Conservation (phyloP, 2,888 invertebrate species). For the Eupeodes latifasciatus region DNA sequence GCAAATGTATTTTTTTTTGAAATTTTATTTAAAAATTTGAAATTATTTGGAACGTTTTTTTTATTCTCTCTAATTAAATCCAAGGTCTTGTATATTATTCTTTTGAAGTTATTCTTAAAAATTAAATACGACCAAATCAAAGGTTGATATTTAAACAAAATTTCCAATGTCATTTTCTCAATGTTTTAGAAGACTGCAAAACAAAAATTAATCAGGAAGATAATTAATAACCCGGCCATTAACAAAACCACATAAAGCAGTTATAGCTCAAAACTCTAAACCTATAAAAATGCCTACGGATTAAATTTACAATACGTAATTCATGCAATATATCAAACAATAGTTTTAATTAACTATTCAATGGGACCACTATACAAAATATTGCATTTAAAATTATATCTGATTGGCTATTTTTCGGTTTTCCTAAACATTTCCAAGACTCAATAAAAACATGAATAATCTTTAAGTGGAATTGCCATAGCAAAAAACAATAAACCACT, state of each 20-base stretch:
- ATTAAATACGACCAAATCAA: too few relatives aligned
- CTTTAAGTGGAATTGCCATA: background rate
- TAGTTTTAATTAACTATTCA: conserved; percentile 22
- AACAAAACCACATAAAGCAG: background rate
- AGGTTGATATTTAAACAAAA: too few relatives aligned
- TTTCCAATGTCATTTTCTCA: background rate
- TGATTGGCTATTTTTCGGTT: background rate
- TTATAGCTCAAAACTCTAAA: background rate
- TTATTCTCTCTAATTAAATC: too few relatives aligned
- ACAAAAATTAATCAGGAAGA: background rate
- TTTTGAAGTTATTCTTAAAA: too few relatives aligned
- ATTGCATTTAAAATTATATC: background rate
- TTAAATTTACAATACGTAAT: background rate
- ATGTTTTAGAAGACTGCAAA: background rate
- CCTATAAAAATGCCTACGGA: background rate
- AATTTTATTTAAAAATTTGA: too few relatives aligned
- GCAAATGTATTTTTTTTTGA: too few relatives aligned
- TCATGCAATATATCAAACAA: conserved; percentile 24
- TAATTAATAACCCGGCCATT: background rate
- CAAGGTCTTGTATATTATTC: too few relatives aligned
- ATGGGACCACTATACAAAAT: background rate
- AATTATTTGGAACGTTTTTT: too few relatives aligned
- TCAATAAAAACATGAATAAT: conserved; percentile 21
- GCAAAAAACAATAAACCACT: background rate
- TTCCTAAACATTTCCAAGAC: conserved; percentile 6